Conservation (phyloP, 2,888 invertebrate genomes). For the Xestoiulus laeticollis region DNA sequence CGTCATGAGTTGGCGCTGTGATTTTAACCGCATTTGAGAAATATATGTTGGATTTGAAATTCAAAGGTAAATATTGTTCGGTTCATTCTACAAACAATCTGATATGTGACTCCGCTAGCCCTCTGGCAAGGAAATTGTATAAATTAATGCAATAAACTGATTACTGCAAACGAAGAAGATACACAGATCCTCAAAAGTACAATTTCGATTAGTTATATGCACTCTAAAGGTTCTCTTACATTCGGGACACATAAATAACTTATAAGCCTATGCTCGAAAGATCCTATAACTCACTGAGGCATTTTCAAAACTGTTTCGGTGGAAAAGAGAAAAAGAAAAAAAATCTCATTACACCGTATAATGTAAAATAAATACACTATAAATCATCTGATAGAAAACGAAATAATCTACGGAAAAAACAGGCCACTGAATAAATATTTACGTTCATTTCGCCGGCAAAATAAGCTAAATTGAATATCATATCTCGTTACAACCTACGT, state of each 20-base stretch:
- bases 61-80: too few species aligned
- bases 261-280: background rate
- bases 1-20: too few species aligned
- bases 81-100: too few species aligned
- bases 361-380: slow-evolving; percentile 37
- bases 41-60: too few species aligned
- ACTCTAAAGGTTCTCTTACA: background rate
- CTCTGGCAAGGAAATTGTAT: too few species aligned
- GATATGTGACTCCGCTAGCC: too few species aligned
- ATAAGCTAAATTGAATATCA: slow-evolving; percentile 34
- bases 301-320: background rate
- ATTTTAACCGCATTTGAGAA: too few species aligned
- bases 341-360: slow-evolving; percentile 29
- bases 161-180: background rate
- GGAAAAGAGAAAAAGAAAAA: slow-evolving; percentile 3
- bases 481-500: slow-evolving; percentile 5
- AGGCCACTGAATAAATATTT: slow-evolving; percentile 28
- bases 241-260: background rate
- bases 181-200: background rate
- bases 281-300: background rate
- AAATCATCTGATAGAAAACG: slow-evolving; percentile 15
- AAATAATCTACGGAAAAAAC: slow-evolving; percentile 17
- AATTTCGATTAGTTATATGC: background rate
- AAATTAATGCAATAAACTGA: background rate
- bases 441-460: background rate